Conservation (phyloP, 1,140 invertebrate genomes). For the Batillaria attramentaria region DNA sequence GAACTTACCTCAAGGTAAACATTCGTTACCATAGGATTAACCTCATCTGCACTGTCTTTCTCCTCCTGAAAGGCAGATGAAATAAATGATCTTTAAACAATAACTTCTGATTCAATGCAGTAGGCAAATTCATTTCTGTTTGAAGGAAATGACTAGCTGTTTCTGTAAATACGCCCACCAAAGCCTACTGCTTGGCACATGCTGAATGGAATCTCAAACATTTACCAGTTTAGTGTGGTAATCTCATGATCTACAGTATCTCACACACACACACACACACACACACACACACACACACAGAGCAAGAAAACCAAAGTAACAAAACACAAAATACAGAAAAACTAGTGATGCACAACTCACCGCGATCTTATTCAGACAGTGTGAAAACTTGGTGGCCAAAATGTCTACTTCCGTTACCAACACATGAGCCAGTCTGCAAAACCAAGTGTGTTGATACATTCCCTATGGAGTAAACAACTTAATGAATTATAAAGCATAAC, state of each 20-base stretch:
- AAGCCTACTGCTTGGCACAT: no score
- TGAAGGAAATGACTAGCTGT: no score
- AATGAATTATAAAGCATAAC: not conserved
- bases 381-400: slow-evolving; percentile 63
- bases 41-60: slow-evolving; percentile 48
- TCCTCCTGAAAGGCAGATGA: slow-evolving; percentile 54
- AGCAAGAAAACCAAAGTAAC: not conserved
- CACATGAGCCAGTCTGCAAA: slow-evolving; percentile 62
- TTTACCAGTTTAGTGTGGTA: no score
- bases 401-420: slow-evolving; percentile 66
- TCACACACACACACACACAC: no score
- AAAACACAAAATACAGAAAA: not conserved
- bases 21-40: slow-evolving; percentile 70
- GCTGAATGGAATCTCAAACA: no score
- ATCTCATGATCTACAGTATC: no score
- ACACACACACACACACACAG: not conserved
- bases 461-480: not conserved
- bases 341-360: slow-evolving; percentile 72
- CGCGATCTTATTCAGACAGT: slow-evolving; percentile 76
- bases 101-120: no score
- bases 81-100: no score
- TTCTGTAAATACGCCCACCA: no score
- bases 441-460: slow-evolving; percentile 22
- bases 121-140: no score
- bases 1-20: slow-evolving; percentile 71